phyloP scores from a whole-genome alignment of 1,140 invertebrate species.

The Pogonus chalceus region DNA sequence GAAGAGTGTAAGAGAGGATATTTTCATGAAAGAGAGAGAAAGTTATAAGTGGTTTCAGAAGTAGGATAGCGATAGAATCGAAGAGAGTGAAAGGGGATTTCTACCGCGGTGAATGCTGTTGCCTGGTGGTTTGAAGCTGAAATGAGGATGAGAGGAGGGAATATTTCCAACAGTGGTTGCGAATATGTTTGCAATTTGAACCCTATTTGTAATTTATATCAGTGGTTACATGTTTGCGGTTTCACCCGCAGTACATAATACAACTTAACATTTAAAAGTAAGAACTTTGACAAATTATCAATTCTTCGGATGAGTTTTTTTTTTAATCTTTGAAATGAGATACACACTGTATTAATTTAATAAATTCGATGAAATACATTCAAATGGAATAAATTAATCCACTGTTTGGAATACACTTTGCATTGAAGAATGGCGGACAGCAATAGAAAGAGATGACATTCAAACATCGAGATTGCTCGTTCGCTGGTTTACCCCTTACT shows the following conservation, averaged over 20 bases:
- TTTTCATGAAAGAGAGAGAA: no score
- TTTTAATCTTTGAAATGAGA: background rate
- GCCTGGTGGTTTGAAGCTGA: background rate
- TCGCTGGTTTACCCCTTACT: background rate
- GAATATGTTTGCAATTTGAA: no score
- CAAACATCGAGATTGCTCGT: slow-evolving; percentile 7
- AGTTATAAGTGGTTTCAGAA: no score
- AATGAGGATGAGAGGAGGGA: background rate
- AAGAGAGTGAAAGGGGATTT: background rate
- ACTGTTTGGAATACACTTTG: background rate
- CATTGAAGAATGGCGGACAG: background rate
- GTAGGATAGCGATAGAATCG: no score
- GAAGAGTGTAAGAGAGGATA: no score
- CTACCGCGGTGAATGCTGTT: background rate
- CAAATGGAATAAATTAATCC: background rate
- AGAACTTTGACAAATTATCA: background rate
- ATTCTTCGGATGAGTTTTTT: background rate
- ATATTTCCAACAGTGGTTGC: background rate
- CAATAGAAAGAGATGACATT: background rate
- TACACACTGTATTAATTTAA: background rate
- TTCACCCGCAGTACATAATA: background rate
- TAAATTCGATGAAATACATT: background rate
- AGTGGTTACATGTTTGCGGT: background rate
- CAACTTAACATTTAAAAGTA: no score
- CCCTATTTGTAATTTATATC: no score